A percentile compares a stretch with the other conserved stretches of the same genome.
Evolutionary conservation across 2,113 vertebrate species (phyloP).

Genomic region (Mustela nigripes): DNA sequence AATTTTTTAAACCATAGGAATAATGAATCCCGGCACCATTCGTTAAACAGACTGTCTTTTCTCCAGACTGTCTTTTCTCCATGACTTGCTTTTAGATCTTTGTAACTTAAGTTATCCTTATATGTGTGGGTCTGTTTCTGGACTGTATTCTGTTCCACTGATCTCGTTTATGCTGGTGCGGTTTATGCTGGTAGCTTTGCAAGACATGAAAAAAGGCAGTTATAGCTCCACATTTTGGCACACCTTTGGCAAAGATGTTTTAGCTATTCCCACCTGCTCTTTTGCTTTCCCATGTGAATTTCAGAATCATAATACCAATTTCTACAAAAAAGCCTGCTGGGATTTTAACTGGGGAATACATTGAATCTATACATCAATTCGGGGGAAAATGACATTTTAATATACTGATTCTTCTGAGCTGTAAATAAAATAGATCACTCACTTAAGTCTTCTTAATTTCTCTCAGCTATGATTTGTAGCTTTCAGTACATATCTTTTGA

Average conservation of each 20-base stretch:
- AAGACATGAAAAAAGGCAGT: neutral
- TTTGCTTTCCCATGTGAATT: neutral
- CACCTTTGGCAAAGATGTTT: neutral
- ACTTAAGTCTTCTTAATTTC: neutral
- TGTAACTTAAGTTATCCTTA: neutral
- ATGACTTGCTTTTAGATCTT: neutral
- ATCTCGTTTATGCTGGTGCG: neutral
- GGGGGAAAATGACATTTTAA: neutral
- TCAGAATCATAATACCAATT: neutral
- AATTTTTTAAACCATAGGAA: neutral
- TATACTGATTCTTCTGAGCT: neutral
- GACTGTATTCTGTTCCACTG: neutral
- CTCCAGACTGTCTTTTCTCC: neutral
- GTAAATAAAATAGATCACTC: neutral
- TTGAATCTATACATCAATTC: neutral
- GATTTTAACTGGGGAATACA: neutral
- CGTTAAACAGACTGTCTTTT: neutral
- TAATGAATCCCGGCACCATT: neutral
- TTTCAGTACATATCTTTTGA: neutral
- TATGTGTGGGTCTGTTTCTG: neutral
- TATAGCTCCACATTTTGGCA: neutral
- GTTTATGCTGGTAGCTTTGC: neutral
- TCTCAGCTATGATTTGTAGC: neutral
- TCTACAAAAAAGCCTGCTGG: neutral
- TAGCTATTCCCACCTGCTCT: neutral